phyloP scores from a whole-genome alignment of 2,888 invertebrate genomes.

The Drosophila tanythrix region DNA sequence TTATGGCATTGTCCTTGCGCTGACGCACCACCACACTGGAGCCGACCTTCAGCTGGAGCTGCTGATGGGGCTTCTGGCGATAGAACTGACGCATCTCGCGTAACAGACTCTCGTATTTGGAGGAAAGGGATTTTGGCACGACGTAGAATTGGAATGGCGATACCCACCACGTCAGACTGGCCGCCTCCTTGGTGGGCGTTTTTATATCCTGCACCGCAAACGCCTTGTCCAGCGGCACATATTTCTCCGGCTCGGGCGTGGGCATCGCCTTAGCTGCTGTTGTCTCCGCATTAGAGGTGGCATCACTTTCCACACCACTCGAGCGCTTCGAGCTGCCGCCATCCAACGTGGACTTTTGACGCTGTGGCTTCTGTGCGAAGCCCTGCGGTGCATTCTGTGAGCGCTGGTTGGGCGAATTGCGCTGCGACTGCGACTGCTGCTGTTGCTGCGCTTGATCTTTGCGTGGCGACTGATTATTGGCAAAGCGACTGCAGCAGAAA shows the following conservation, averaged over 20 bases:
- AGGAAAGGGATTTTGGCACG: slow-evolving; percentile 86
- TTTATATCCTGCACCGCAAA: slow-evolving; percentile 86
- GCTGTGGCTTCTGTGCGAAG: slow-evolving; percentile 72
- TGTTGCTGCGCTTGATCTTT: slow-evolving; percentile 50
- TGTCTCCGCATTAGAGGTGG: slow-evolving; percentile 27
- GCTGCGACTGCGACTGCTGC: slow-evolving; percentile 48
- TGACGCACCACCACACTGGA: slow-evolving; percentile 89
- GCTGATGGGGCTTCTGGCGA: slow-evolving; percentile 84
- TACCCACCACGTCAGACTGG: slow-evolving; percentile 90
- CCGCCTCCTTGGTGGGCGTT: slow-evolving; percentile 86
- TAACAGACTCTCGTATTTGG: slow-evolving; percentile 89
- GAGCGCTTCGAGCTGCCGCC: slow-evolving; percentile 61
- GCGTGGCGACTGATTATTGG: slow-evolving; percentile 60
- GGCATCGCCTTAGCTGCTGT: slow-evolving; percentile 14
- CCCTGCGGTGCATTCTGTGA: slow-evolving; percentile 82
- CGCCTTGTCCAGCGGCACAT: slow-evolving; percentile 85
- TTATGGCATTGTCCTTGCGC: slow-evolving; percentile 89
- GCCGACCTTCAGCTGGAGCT: slow-evolving; percentile 86
- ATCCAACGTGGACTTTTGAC: slow-evolving; percentile 69
- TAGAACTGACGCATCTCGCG: slow-evolving; percentile 89
- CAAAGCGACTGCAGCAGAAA: slow-evolving; percentile 59
- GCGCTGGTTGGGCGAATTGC: slow-evolving; percentile 60
- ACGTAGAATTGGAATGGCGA: slow-evolving; percentile 90
- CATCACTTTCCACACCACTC: slow-evolving; percentile 61
- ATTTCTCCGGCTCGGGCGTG: slow-evolving; percentile 79